These are phyloP conservation scores for Antennarius maculatus DNA, from an alignment of 2,797 vertebrate species.

Conservation along the genomic window DNA sequence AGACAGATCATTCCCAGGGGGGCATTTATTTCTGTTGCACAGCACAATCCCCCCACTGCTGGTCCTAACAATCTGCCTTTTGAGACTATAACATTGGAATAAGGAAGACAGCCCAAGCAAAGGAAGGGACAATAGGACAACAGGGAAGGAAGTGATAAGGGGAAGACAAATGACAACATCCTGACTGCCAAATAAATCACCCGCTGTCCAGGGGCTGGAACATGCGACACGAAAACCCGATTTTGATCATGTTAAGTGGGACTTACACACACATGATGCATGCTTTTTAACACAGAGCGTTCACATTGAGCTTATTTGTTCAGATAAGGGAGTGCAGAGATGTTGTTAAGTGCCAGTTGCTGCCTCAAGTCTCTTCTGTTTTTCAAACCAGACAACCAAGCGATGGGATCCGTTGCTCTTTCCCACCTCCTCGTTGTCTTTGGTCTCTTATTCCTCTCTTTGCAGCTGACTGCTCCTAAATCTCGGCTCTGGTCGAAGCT, in stretches of 20 bases:
- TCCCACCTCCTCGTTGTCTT: constrained; percentile 15
- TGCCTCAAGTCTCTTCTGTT: constrained; percentile 41
- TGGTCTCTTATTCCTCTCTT: constrained; percentile 46
- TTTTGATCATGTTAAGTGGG: constrained; percentile 56
- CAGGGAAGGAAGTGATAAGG: constrained; percentile 53
- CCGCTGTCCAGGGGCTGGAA: constrained; percentile 12
- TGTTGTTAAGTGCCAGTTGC: constrained; percentile 63
- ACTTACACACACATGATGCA: constrained; percentile 47
- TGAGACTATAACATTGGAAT: constrained; percentile 48
- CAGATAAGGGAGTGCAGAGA: constrained; percentile 48
- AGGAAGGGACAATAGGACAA: constrained; percentile 32
- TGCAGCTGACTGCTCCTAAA: constrained; percentile 66
- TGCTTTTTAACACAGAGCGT: constrained; percentile 46
- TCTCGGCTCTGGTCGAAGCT: constrained; percentile 47
- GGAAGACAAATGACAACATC: constrained; percentile 50
- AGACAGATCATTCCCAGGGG: constrained; percentile 79
- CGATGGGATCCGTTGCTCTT: constrained; percentile 11
- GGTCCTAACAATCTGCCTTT: constrained; percentile 73
- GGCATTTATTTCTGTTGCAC: constrained; percentile 76
- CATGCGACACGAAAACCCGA: constrained; percentile 20
- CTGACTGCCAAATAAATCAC: constrained; percentile 48
- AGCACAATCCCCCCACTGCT: constrained; percentile 65
- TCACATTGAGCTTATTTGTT: constrained; percentile 53
- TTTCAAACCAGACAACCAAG: constrained; percentile 47
- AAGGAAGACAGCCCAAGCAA: constrained; percentile 41